These are phyloP conservation scores for Euschistus heros DNA, from an alignment of 1,140 invertebrate genomes.

Conservation along the genomic window DNA sequence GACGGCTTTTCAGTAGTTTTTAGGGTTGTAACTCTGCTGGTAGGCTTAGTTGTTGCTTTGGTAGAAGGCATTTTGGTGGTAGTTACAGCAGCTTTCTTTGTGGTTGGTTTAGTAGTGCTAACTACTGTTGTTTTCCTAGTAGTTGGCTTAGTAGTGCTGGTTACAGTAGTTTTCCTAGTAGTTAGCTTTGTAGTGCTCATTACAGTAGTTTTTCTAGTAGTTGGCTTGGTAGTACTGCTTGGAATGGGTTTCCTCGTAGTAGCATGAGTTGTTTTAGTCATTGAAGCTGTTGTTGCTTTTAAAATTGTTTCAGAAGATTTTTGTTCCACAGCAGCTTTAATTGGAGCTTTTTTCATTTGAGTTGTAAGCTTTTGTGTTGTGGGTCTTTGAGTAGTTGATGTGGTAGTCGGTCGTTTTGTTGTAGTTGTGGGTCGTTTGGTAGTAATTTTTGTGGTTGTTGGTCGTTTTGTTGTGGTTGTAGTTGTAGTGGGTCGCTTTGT, in stretches of 20 bases:
- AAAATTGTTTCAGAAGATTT: no score
- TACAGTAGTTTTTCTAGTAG: slow-evolving; percentile 14
- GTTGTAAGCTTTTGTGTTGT: no score
- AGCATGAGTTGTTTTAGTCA: slow-evolving; percentile 8
- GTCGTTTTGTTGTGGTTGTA: slow-evolving; percentile 19
- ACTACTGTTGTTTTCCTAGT: background rate
- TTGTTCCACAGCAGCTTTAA: no score
- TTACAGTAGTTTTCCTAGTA: slow-evolving; percentile 13
- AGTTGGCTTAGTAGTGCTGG: slow-evolving; percentile 11
- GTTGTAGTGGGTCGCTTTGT: slow-evolving; percentile 16
- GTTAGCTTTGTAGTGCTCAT: slow-evolving; percentile 18
- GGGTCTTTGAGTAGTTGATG: slow-evolving; percentile 21
- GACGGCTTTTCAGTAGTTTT: background rate
- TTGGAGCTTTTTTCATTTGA: no score
- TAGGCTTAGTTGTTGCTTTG: background rate
- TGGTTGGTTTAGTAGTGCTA: slow-evolving; percentile 15
- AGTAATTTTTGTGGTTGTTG: slow-evolving; percentile 13
- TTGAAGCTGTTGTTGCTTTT: slow-evolving; percentile 13
- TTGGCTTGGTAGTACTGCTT: slow-evolving; percentile 6
- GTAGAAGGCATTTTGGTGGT: slow-evolving; percentile 14
- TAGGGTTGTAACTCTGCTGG: background rate
- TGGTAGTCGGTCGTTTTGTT: slow-evolving; percentile 17
- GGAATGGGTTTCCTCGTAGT: slow-evolving; percentile 15
- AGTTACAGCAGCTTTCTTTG: slow-evolving; percentile 1
- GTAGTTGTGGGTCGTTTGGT: slow-evolving; percentile 11